Base-by-base conservation (phyloP, 2,797 vertebrate genomes). In the Sebastes taczanowskii region DNA sequence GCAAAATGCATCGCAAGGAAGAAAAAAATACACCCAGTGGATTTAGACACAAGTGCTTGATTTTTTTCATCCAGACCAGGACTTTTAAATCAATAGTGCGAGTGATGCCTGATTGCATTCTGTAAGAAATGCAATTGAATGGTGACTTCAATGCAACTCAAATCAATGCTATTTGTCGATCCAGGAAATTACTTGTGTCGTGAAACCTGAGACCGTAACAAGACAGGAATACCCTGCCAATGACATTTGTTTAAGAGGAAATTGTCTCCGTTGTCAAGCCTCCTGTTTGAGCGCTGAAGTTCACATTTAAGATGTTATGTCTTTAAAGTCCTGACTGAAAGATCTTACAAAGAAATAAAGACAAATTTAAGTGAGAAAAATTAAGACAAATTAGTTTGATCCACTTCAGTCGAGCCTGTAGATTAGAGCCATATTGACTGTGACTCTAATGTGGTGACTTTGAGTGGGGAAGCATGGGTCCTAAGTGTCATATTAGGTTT, bases 141-240 rank as follows among this genome's bases (percentile, higher is more conserved):
- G 89, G 93, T 92, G 92, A 93, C 94, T 94, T 95, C 93, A 93
- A 91, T 93, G 91, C 89, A 94, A 90, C 89, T 93, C 81, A 88
- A 94, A 95, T 95, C 94, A 93, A 94, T 95, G 90, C 84, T 82
- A 91, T 91, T 93, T 91, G 91, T 94, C 93, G 89, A 95, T 94
- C 92, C 92, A 94, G 94, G 94, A 95, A 95, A 95, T 94, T 90
- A 94, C 93, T 93, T 92, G 86, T 92, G 93, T 94, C 81, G 87
- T 92, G 87, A 93, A 95, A 91, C 83, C 86, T 80, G 77, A 88
- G 82, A 94, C 85, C 89, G 75, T 92, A 94, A 93, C 91, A 90
- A 93, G 91, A 91, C 91, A 92, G 79, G 83, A 87, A 92, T 89
- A 88, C 84, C 81, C 85, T 88, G 87, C 74, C 91, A 90, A 80